A percentile compares a stretch with the other conserved stretches of the same genome.
phyloP scores from a whole-genome alignment of 2,113 vertebrate species.

The Gymnorhina tibicen region DNA sequence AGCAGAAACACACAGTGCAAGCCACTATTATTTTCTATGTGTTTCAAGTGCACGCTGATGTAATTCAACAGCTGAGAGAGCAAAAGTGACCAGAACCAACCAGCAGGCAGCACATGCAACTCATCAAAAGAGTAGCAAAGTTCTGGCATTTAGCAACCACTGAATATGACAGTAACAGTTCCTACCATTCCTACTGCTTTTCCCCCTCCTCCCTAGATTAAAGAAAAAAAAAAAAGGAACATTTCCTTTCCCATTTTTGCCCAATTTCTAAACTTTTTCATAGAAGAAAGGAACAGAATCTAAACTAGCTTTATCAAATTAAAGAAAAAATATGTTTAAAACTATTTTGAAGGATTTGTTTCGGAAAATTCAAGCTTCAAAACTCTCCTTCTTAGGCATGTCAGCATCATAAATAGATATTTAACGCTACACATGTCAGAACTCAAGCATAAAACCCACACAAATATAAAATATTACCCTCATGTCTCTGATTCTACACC shows the following conservation, averaged over 20 bases:
- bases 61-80: not conserved
- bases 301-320: not conserved
- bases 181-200: not conserved
- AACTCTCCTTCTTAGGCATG: not conserved
- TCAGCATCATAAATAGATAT: not conserved
- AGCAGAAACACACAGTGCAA: not conserved
- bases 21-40: not conserved
- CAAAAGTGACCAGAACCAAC: not conserved
- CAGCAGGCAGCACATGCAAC: not conserved
- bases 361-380: not conserved
- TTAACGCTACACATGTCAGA: not conserved
- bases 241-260: not conserved
- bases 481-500: not conserved
- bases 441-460: not conserved
- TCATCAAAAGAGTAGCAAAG: not conserved
- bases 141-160: not conserved
- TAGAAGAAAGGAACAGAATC: not conserved
- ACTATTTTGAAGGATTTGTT: not conserved
- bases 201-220: rapidly evolving
- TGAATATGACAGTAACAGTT: not conserved
- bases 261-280: not conserved
- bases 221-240: not conserved
- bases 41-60: not conserved
- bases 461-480: not conserved
- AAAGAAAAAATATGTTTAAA: not conserved